Percentiles rank a stretch among this genome's conserved stretches.
These are phyloP conservation scores for Torymus tubicola DNA, from an alignment of 2,888 invertebrate species.

Conservation along the genomic window DNA sequence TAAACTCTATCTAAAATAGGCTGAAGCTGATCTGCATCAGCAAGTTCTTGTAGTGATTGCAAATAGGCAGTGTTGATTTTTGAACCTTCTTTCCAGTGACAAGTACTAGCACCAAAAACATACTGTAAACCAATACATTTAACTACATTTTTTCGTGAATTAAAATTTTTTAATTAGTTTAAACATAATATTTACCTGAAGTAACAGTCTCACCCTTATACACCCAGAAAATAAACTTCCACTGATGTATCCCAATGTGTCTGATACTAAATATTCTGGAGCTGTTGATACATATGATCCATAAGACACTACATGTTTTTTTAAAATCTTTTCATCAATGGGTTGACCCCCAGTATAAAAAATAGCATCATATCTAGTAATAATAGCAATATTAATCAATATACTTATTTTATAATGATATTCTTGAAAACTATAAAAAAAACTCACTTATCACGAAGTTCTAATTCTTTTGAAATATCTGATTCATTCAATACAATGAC, in stretches of 20 bases:
- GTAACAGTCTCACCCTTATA: constrained; percentile 74
- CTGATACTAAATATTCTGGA: constrained; percentile 77
- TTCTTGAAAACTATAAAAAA: constrained; percentile 15
- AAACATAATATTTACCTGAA: constrained; percentile 73
- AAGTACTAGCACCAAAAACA: constrained; percentile 70
- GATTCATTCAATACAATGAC: constrained; percentile 75
- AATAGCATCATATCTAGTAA: constrained; percentile 76
- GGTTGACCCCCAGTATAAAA: constrained; percentile 77
- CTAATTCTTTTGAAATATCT: constrained; percentile 69
- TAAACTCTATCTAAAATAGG: constrained; percentile 80
- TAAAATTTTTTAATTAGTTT: neutral
- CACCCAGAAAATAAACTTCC: constrained; percentile 77
- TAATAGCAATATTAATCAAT: constrained; percentile 7
- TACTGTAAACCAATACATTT: constrained; percentile 67
- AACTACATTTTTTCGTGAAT: neutral
- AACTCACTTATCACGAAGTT: constrained; percentile 70
- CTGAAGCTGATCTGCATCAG: constrained; percentile 79
- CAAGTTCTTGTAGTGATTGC: constrained; percentile 75
- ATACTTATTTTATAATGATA: constrained; percentile 29
- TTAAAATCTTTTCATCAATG: constrained; percentile 71
- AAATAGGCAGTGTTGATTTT: constrained; percentile 70
- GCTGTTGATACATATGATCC: constrained; percentile 78
- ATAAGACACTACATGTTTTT: constrained; percentile 70
- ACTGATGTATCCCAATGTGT: constrained; percentile 77
- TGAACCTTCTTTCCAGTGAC: constrained; percentile 72